phyloP scores from a whole-genome alignment of 2,888 invertebrate genomes.

The Drosophila putrida region DNA sequence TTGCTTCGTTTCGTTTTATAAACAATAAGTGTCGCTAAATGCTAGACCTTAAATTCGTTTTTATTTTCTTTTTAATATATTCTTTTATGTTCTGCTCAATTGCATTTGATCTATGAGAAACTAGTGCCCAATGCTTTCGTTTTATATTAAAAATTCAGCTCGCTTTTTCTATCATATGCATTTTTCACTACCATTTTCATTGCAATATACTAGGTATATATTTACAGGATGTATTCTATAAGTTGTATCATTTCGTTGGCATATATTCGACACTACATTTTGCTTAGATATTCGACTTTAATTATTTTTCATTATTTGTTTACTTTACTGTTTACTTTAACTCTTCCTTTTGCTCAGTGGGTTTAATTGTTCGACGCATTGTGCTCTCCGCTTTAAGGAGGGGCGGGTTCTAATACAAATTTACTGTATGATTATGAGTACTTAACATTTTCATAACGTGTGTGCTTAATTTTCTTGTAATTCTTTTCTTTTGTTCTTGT shows the following conservation, averaged over 20 bases:
- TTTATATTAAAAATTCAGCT: conserved; percentile 71
- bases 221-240: conserved; percentile 66
- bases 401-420: conserved; percentile 58
- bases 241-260: conserved; percentile 62
- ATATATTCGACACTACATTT: conserved; percentile 58
- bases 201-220: conserved; percentile 60
- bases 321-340: conserved; percentile 29
- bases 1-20: conserved; percentile 67
- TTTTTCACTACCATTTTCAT: conserved; percentile 52
- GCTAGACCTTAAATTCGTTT: conserved; percentile 81
- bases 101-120: conserved; percentile 61
- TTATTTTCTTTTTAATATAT: conserved; percentile 37
- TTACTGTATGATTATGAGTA: conserved; percentile 44
- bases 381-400: conserved; percentile 39
- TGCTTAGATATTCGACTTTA: conserved; percentile 58
- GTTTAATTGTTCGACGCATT: conserved; percentile 75
- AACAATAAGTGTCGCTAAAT: conserved; percentile 78
- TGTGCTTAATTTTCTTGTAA: conserved; percentile 23
- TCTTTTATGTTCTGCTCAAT: conserved; percentile 44
- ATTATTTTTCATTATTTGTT: conserved; percentile 16
- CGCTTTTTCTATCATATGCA: conserved; percentile 64
- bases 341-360: conserved; percentile 75
- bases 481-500: not conserved
- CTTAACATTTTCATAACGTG: conserved; percentile 38
- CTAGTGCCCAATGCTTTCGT: conserved; percentile 42